Conservation (phyloP, 2,113 vertebrate genomes). For the Columbina picui region DNA sequence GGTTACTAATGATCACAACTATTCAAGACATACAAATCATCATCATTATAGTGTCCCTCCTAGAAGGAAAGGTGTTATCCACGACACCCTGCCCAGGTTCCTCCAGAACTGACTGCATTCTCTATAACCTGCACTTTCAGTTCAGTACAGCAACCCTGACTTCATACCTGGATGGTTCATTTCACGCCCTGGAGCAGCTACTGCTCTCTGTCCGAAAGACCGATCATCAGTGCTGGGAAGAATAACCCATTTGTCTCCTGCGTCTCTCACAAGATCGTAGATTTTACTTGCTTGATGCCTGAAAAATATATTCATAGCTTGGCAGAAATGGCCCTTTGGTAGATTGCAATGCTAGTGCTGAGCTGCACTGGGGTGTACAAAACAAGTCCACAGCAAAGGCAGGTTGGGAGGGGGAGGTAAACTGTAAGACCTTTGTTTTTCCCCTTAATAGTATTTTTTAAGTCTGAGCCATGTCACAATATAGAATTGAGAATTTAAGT, state of each 20-base stretch:
- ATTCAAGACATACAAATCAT: neutral
- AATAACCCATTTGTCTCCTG: neutral
- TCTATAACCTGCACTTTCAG: neutral
- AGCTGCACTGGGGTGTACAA: neutral
- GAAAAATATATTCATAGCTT: neutral
- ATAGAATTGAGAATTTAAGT: neutral
- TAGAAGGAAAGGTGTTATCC: neutral
- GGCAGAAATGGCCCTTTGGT: neutral
- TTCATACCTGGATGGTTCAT: neutral
- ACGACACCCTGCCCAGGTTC: constrained; percentile 42
- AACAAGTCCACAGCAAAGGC: neutral
- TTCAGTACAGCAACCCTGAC: neutral
- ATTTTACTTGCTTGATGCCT: neutral
- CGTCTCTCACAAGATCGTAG: neutral
- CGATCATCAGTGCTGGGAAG: neutral
- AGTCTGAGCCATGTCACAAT: neutral
- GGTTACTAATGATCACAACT: neutral
- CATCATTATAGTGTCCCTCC: neutral
- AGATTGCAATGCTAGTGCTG: neutral
- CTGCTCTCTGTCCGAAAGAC: neutral
- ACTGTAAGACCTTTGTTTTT: neutral
- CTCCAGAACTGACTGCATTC: constrained; percentile 4
- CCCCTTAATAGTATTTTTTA: neutral
- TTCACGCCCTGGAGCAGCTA: neutral
- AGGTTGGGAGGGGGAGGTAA: accelerated